A percentile compares a stretch with the other conserved stretches of the same genome.
Evolutionary conservation across 2,888 invertebrate species (phyloP).

Genomic region (Carcina quercana): DNA sequence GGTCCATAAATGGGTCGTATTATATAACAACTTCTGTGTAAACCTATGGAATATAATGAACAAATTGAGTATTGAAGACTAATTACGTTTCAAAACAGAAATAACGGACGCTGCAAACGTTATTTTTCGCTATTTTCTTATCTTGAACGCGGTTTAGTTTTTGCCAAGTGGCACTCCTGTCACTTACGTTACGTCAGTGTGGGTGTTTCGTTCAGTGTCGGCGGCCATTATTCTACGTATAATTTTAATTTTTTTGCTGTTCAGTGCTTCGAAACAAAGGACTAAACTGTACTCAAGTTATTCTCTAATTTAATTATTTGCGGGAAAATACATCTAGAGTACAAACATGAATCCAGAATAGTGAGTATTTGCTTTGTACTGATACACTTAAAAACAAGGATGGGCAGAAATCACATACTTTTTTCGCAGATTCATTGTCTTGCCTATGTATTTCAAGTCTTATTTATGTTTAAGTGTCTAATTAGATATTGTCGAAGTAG

Average conservation of each 20-base stretch:
- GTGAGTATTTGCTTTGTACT: conserved; percentile 76
- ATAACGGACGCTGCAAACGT: no score
- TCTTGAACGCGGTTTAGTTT: conserved; percentile 53
- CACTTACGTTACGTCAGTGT: conserved; percentile 56
- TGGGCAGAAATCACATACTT: conserved; percentile 43
- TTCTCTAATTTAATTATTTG: conserved; percentile 43
- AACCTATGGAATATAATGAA: no score
- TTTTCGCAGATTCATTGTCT: conserved; percentile 59
- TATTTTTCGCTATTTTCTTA: conserved; percentile 2
- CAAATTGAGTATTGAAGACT: no score
- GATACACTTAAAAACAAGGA: conserved; percentile 48
- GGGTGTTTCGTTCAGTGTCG: conserved; percentile 67
- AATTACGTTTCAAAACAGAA: no score
- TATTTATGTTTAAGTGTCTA: no score
- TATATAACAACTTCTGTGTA: no score
- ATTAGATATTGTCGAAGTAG: no score
- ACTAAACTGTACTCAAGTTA: conserved; percentile 44
- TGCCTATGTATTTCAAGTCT: conserved; percentile 21
- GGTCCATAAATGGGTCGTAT: no score
- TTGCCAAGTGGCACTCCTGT: conserved; percentile 73
- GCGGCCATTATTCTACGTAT: conserved; percentile 73
- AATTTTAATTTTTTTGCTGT: conserved; percentile 60
- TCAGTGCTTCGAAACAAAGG: conserved; percentile 63
- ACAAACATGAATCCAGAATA: conserved; percentile 87
- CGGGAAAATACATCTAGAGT: conserved; percentile 52